phyloP scores from a whole-genome alignment of 2,797 vertebrate genomes.

The Galago senegalensis region DNA sequence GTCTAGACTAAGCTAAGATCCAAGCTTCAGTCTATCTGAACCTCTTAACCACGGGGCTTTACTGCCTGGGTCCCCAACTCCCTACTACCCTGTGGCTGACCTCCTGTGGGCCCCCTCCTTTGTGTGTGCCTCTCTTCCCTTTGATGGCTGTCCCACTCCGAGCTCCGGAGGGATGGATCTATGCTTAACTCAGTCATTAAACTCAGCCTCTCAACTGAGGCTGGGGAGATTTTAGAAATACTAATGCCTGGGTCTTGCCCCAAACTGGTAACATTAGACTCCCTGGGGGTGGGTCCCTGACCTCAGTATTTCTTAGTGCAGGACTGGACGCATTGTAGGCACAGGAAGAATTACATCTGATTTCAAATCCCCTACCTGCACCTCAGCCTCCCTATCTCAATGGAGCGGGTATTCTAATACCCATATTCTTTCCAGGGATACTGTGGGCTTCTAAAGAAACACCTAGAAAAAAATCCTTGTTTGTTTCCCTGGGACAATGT shows the following conservation, averaged over 20 bases:
- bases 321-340: background rate
- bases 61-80: background rate
- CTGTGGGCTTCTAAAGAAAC: background rate
- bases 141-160: background rate
- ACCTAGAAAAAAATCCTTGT: background rate
- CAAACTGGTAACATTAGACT: background rate
- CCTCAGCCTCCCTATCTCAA: background rate
- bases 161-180: background rate
- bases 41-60: background rate
- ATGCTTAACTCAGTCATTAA: background rate
- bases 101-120: background rate
- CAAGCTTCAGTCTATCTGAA: background rate
- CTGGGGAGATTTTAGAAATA: background rate
- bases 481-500: background rate
- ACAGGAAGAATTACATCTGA: background rate
- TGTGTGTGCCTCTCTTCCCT: background rate
- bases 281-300: rapidly evolving
- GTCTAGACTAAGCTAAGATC: background rate
- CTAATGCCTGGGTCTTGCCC: background rate
- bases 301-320: background rate
- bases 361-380: background rate
- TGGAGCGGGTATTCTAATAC: background rate
- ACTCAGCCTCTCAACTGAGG: background rate
- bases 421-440: background rate
- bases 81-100: background rate